phyloP scores from a whole-genome alignment of 2,113 vertebrate species.

The Hemiprocne comata region DNA sequence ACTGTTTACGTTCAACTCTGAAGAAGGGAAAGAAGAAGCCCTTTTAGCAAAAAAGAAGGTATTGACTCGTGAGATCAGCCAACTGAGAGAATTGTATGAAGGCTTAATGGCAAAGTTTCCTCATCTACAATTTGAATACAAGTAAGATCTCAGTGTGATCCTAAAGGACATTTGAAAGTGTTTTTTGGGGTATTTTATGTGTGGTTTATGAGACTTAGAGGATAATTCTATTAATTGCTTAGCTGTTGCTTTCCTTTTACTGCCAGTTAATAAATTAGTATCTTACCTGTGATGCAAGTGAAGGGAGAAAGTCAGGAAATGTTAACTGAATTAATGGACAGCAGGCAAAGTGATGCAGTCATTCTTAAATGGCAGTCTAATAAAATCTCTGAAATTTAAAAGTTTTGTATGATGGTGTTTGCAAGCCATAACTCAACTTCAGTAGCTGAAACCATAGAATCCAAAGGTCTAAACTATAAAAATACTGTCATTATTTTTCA shows the following conservation, averaged over 20 bases:
- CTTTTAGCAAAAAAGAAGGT: constrained; percentile 81
- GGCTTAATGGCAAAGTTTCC: constrained; percentile 86
- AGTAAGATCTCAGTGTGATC: constrained; percentile 69
- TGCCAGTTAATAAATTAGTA: neutral
- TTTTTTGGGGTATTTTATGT: neutral
- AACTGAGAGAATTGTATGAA: constrained; percentile 83
- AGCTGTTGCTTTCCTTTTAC: neutral
- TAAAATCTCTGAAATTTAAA: neutral
- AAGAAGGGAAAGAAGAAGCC: constrained; percentile 87
- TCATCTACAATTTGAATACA: constrained; percentile 90
- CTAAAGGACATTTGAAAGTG: neutral
- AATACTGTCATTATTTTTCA: neutral
- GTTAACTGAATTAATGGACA: neutral
- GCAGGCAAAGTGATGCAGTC: neutral
- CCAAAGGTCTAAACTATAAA: neutral
- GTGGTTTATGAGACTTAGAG: neutral
- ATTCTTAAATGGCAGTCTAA: neutral
- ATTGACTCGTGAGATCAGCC: constrained; percentile 75
- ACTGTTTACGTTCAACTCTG: neutral
- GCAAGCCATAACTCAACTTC: neutral
- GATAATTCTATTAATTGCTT: neutral
- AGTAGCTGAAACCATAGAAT: neutral
- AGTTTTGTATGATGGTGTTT: neutral
- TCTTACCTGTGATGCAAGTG: neutral
- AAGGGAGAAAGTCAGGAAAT: neutral